Evolutionary conservation across 1,140 invertebrate species (phyloP).

Genomic region (Macrocentrus cingulum): DNA sequence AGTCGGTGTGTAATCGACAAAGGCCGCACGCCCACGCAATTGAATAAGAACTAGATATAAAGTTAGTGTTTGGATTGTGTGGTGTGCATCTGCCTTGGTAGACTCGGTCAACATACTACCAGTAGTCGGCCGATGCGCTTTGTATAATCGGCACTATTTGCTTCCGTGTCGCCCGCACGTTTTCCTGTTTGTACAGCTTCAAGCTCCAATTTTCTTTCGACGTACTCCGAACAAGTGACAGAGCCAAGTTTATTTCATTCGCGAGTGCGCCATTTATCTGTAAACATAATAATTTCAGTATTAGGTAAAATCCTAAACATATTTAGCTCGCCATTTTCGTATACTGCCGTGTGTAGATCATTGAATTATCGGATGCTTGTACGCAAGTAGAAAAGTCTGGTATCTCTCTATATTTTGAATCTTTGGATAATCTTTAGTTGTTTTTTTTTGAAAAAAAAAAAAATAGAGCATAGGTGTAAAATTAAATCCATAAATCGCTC

Average conservation of each 20-base stretch:
- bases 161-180: constrained; percentile 63
- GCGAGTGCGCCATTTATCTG: constrained; percentile 44
- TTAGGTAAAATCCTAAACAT: too few species aligned
- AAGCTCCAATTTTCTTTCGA: constrained; percentile 34
- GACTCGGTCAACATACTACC: constrained; percentile 26
- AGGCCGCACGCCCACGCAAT: constrained; percentile 18
- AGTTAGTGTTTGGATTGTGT: constrained; percentile 20
- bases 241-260: constrained; percentile 33
- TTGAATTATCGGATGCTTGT: too few species aligned
- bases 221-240: constrained; percentile 23
- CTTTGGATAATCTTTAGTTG: too few species aligned
- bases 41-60: constrained; percentile 26
- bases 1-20: constrained; percentile 15
- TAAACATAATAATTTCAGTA: background rate
- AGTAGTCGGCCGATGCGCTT: constrained; percentile 41
- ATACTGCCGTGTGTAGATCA: too few species aligned
- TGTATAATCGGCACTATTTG: constrained; percentile 65
- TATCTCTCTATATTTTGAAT: too few species aligned
- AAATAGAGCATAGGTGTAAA: too few species aligned
- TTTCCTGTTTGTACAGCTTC: constrained; percentile 57
- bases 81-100: constrained; percentile 3
- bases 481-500: too few species aligned
- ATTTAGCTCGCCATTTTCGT: too few species aligned
- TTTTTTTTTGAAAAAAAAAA: too few species aligned
- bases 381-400: too few species aligned